Evolutionary conservation across 2,797 vertebrate genomes (phyloP).

Genomic region (Darevskia mixta): DNA sequence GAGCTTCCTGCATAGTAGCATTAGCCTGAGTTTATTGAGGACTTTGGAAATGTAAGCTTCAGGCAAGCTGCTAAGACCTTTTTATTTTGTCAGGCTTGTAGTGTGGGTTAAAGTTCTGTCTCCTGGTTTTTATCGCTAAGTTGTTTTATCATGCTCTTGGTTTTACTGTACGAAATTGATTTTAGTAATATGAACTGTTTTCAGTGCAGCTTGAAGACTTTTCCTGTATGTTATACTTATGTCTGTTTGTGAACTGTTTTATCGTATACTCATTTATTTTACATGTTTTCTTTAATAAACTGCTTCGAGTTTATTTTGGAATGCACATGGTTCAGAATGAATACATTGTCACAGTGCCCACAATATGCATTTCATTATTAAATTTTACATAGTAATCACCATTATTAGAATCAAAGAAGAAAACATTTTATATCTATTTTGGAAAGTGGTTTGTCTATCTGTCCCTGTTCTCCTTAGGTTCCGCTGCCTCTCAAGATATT

Average conservation of each 20-base stretch:
- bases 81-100: background rate
- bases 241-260: background rate
- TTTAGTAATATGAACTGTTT: background rate
- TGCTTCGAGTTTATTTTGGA: background rate
- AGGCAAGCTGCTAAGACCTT: background rate
- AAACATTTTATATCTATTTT: background rate
- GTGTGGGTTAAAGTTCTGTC: background rate
- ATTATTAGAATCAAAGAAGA: background rate
- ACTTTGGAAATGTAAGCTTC: background rate
- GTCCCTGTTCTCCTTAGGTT: background rate
- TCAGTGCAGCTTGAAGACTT: background rate
- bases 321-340: background rate
- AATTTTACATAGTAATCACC: background rate
- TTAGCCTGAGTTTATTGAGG: background rate
- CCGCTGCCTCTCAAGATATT: background rate
- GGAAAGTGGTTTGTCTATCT: background rate
- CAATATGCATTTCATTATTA: background rate
- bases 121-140: background rate
- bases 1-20: background rate
- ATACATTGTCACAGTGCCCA: background rate
- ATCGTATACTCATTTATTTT: background rate
- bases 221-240: too few species aligned
- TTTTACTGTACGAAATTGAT: background rate
- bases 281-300: background rate
- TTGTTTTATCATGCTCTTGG: background rate